Evolutionary conservation across 2,888 invertebrate species (phyloP).

Genomic region (Trissolcus japonicus): DNA sequence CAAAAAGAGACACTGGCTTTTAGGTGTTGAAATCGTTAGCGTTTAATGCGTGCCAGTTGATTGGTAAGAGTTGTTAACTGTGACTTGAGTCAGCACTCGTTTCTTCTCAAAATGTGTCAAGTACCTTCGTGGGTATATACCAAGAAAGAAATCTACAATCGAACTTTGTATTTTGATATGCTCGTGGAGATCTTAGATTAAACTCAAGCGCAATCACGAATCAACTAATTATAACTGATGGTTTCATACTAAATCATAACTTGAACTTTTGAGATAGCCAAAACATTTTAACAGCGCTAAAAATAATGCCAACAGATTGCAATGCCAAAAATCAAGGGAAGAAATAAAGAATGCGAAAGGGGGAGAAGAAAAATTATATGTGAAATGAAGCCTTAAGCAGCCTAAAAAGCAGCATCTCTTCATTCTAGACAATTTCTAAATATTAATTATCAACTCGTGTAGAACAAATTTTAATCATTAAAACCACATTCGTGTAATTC

Average conservation of each 20-base stretch:
- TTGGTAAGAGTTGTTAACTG: too few relatives aligned
- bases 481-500: slow-evolving; percentile 45
- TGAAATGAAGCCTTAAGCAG: slow-evolving; percentile 2
- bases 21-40: slow-evolving; percentile 17
- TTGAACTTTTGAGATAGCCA: not conserved
- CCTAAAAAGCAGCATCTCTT: slow-evolving; percentile 52
- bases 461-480: slow-evolving; percentile 48
- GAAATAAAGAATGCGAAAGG: not conserved
- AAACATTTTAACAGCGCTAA: too few relatives aligned
- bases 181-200: not conserved
- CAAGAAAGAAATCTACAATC: slow-evolving; percentile 1
- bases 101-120: too few relatives aligned
- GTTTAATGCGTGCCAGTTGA: too few relatives aligned
- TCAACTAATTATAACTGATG: too few relatives aligned
- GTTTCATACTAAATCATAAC: too few relatives aligned
- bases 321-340: too few relatives aligned
- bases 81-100: too few relatives aligned
- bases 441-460: slow-evolving; percentile 53
- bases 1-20: slow-evolving; percentile 45
- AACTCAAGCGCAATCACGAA: too few relatives aligned
- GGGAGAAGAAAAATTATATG: not conserved
- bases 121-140: too few relatives aligned
- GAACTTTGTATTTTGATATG: slow-evolving; percentile 22
- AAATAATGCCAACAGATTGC: not conserved
- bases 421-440: slow-evolving; percentile 56